Conservation (phyloP, 2,113 vertebrate genomes). For the Platanista minor region DNA sequence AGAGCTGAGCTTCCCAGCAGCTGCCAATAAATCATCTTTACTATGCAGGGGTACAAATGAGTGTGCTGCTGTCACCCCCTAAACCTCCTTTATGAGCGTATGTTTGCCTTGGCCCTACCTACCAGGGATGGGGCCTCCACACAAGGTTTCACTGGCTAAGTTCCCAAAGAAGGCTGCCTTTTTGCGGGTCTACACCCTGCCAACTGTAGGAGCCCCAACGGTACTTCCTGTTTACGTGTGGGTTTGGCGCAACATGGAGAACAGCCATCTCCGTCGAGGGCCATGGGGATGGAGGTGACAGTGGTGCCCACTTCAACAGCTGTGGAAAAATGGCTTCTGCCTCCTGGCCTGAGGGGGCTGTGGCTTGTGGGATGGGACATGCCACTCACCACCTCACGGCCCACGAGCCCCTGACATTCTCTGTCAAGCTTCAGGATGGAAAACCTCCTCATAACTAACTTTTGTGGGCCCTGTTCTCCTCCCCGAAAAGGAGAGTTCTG, state of each 20-base stretch:
- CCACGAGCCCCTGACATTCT: neutral
- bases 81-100: slow-evolving; percentile 57
- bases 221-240: neutral
- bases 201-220: fast-evolving
- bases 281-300: fast-evolving
- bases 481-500: neutral
- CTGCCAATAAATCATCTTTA: slow-evolving; percentile 60
- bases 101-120: slow-evolving; percentile 47
- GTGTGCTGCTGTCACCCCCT: slow-evolving; percentile 49
- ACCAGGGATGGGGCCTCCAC: neutral
- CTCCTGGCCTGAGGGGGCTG: neutral
- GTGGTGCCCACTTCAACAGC: fast-evolving
- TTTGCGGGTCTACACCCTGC: neutral
- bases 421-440: neutral
- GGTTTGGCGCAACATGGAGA: neutral
- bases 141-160: neutral
- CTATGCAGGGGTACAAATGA: slow-evolving; percentile 58
- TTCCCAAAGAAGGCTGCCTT: neutral
- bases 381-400: neutral
- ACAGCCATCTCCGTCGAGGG: neutral
- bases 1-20: slow-evolving; percentile 44
- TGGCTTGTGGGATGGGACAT: fast-evolving
- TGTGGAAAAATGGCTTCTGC: neutral
- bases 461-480: fast-evolving
- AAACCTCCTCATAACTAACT: neutral